These are phyloP conservation scores for Alloplasta piceator DNA, from an alignment of 2,888 invertebrate species.

Conservation along the genomic window DNA sequence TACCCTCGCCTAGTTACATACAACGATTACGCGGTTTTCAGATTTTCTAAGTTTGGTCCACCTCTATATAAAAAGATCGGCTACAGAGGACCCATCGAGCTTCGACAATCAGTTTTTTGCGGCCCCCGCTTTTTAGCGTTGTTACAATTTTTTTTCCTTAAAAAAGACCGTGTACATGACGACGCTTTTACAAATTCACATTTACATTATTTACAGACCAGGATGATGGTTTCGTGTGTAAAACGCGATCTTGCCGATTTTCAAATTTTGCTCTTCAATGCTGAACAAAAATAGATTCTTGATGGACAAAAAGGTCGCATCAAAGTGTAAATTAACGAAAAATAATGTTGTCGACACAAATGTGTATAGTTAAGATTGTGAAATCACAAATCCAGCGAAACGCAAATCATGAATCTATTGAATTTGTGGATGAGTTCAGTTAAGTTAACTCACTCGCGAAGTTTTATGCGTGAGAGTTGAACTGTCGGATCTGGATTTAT, in stretches of 20 bases:
- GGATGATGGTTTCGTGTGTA: constrained; percentile 3
- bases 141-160: background rate
- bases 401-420: no score
- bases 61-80: constrained; percentile 53
- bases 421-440: no score
- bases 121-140: background rate
- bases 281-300: no score
- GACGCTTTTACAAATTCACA: constrained; percentile 33
- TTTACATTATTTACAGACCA: constrained; percentile 56
- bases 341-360: no score
- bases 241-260: constrained; percentile 12
- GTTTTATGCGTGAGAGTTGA: no score
- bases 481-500: no score
- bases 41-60: constrained; percentile 56
- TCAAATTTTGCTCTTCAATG: no score
- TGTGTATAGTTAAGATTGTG: no score
- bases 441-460: no score
- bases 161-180: constrained; percentile 6
- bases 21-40: constrained; percentile 44
- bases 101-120: constrained; percentile 25
- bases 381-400: no score
- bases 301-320: no score
- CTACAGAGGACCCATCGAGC: constrained; percentile 45
- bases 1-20: constrained; percentile 10
- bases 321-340: no score